These are phyloP conservation scores for Calliopsis andreniformis DNA, from an alignment of 1,140 invertebrate genomes.

Conservation along the genomic window DNA sequence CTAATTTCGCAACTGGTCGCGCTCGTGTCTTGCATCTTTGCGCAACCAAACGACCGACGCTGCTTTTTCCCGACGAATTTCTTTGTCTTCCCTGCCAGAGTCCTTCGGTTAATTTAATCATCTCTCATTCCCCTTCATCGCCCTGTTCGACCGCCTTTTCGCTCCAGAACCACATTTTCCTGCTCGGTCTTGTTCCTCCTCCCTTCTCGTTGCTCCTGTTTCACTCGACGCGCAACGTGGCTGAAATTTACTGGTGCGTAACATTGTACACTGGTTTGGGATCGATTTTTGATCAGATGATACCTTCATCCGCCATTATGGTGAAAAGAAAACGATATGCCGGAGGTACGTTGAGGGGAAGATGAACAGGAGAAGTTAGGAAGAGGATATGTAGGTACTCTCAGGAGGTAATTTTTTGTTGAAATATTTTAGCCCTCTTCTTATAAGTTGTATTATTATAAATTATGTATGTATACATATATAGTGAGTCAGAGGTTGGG, in stretches of 20 bases:
- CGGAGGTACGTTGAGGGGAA: too few relatives aligned
- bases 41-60: background rate
- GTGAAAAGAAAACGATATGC: constrained; percentile 27
- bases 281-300: too few relatives aligned
- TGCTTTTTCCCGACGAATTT: too few relatives aligned
- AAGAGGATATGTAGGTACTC: too few relatives aligned
- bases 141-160: background rate
- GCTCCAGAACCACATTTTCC: background rate
- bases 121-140: background rate
- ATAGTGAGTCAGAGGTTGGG: too few relatives aligned
- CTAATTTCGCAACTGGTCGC: constrained; percentile 6
- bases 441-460: too few relatives aligned
- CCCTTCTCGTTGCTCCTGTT: constrained; percentile 53
- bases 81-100: background rate
- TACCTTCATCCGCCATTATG: background rate
- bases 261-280: too few relatives aligned
- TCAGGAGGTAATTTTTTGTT: too few relatives aligned
- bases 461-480: too few relatives aligned
- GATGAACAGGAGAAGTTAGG: too few relatives aligned
- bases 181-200: background rate
- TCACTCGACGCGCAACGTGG: background rate
- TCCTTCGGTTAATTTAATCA: background rate
- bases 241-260: constrained; percentile 66
- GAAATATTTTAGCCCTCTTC: too few relatives aligned
- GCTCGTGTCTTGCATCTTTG: background rate